These are phyloP conservation scores for Leptonema lineaticorne DNA, from an alignment of 1,140 invertebrate species.

Conservation along the genomic window DNA sequence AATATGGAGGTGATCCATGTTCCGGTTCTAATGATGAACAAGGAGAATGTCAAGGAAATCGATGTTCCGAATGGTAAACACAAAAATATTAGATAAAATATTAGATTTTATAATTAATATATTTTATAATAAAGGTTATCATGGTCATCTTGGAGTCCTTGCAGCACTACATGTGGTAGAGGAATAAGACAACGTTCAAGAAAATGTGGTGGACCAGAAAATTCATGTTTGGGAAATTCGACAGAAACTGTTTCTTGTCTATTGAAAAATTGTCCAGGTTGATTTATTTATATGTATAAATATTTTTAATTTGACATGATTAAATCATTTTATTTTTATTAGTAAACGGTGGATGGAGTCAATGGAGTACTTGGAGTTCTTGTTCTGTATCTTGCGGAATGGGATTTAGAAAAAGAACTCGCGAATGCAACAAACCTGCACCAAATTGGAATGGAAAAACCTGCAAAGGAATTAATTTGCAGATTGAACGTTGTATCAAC, in stretches of 20 bases:
- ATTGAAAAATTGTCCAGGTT: background rate
- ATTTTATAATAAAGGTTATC: background rate
- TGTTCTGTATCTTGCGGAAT: constrained; percentile 61
- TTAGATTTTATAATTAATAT: too few species aligned
- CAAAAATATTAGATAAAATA: too few species aligned
- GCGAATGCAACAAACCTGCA: constrained; percentile 46
- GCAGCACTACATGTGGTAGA: constrained; percentile 1
- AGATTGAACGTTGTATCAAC: constrained; percentile 32
- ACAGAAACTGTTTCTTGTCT: background rate
- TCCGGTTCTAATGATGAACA: constrained; percentile 49
- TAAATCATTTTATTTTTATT: background rate
- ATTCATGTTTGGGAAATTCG: constrained; percentile 47
- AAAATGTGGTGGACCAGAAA: constrained; percentile 41
- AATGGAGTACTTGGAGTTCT: constrained; percentile 54
- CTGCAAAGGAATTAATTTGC: constrained; percentile 49
- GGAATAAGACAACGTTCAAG: background rate
- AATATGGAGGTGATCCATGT: constrained; percentile 50
- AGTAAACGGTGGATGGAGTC: constrained; percentile 44
- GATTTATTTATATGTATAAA: background rate
- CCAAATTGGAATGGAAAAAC: constrained; percentile 47
- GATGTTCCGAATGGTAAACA: constrained; percentile 30
- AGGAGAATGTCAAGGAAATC: constrained; percentile 43
- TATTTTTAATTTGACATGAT: background rate
- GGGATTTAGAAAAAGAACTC: constrained; percentile 50
- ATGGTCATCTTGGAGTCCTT: constrained; percentile 6